Evolutionary conservation across 1,140 invertebrate genomes (phyloP).

Genomic region (Drosophila kanapiae): DNA sequence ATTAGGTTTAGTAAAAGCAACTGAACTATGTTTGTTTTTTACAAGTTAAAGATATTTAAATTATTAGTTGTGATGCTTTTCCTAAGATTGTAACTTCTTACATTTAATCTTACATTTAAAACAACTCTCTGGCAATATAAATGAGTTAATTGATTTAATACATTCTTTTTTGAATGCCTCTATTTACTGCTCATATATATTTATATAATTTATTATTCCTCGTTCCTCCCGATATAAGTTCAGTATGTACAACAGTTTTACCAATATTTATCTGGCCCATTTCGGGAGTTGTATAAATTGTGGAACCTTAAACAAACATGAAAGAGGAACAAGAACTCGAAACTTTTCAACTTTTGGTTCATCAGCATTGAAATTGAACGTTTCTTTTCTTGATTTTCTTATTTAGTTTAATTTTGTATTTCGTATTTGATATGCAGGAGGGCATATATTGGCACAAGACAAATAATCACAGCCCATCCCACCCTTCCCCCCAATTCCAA

Average conservation of each 20-base stretch:
- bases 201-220: background rate
- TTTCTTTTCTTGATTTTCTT: conserved; percentile 5
- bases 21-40: no score
- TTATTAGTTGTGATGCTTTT: no score
- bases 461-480: conserved; percentile 41
- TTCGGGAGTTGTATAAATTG: conserved; percentile 24
- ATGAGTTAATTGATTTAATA: background rate
- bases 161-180: background rate
- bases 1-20: no score
- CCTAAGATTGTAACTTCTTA: no score
- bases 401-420: conserved; percentile 33
- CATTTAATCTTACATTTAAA: no score
- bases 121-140: background rate
- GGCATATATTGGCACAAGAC: conserved; percentile 58
- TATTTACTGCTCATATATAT: background rate
- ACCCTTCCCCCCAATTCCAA: background rate
- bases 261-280: conserved; percentile 43
- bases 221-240: no score
- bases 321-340: conserved; percentile 20
- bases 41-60: no score
- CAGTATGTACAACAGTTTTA: conserved; percentile 1
- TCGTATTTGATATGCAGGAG: conserved; percentile 54
- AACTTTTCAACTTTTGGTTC: conserved; percentile 25
- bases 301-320: conserved; percentile 27
- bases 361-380: conserved; percentile 59